Base-by-base conservation (phyloP, 2,113 vertebrate genomes). In the Alligator sinensis region DNA sequence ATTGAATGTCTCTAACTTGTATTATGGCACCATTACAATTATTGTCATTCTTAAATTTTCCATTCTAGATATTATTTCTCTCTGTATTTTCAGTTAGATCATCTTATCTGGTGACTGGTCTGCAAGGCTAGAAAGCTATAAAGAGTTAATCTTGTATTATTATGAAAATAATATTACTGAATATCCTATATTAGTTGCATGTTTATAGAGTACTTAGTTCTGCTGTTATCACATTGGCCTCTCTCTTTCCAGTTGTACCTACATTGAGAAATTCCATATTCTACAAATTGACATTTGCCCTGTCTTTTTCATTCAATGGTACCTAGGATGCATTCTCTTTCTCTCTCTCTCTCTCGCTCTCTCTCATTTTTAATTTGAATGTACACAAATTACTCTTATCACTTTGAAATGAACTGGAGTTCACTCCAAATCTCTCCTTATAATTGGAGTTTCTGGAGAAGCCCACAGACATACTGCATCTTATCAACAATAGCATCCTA, bases 401-500 rank as follows among this genome's bases (percentile, higher is more conserved):
- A 88, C 14, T 66, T 27, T 93, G 24, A 70, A 18, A 27, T 78
- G 77, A 77, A 47, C 8, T 47, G 38, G 38, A 47, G 38, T 47
- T 47, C 38, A 47, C 38, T 5, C 38, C 38, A 47, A 47, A 47
- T 47, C 38, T 47, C 38, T 47, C 38, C 54, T 80, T 38, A 57
- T 80, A 75, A 72, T 80, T 76, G 86, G 30, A 34, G 91, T 93
- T 93, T 70, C 1, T 87, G 86, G 82, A 87, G 91, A 91, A 87
- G 77, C 2, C 18, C 60, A 63, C 2, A 4, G 59, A 87, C 80
- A 18, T 62, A 59, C 15, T 77, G 27, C 47, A 82, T 62, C 70
- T 91, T 38, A 19, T 55, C 77, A 81, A 82, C n/a, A 87, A 2
- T 17, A 87, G 59, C 58, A 79, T 24, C 16, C 78, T 87, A 3